phyloP scores from a whole-genome alignment of 2,113 vertebrate genomes.

The Chloropsis cyanopogon region DNA sequence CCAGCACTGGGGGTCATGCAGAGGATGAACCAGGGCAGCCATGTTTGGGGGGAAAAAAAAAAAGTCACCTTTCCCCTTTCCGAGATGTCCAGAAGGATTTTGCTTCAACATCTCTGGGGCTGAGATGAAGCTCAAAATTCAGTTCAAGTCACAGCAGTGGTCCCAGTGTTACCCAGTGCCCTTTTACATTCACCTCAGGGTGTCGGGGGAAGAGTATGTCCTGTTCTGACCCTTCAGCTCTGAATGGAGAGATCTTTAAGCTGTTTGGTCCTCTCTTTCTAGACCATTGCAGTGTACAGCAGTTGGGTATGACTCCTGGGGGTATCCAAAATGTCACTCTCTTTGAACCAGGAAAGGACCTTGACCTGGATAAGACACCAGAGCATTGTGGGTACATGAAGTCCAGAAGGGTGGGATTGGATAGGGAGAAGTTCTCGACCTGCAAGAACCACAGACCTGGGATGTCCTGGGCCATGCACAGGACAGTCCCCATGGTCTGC shows the following conservation, averaged over 20 bases:
- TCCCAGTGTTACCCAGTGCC: neutral
- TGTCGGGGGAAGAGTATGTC: neutral
- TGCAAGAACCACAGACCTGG: neutral
- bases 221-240: neutral
- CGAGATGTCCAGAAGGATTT: neutral
- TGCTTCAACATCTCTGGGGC: neutral
- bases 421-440: neutral
- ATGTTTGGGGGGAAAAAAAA: fast-evolving
- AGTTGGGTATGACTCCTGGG: neutral
- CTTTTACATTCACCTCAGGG: neutral
- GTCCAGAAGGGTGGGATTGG: neutral
- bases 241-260: neutral
- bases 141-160: neutral
- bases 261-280: neutral
- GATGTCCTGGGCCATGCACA: neutral
- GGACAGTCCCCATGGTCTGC: neutral
- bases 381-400: fast-evolving
- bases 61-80: neutral
- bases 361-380: neutral
- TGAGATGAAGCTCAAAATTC: neutral
- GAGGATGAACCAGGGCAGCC: neutral
- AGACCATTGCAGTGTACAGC: neutral
- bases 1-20: neutral
- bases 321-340: neutral
- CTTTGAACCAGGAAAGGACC: neutral